These are phyloP conservation scores for Myrmecobius fasciatus DNA, from an alignment of 2,113 vertebrate species.

Conservation along the genomic window DNA sequence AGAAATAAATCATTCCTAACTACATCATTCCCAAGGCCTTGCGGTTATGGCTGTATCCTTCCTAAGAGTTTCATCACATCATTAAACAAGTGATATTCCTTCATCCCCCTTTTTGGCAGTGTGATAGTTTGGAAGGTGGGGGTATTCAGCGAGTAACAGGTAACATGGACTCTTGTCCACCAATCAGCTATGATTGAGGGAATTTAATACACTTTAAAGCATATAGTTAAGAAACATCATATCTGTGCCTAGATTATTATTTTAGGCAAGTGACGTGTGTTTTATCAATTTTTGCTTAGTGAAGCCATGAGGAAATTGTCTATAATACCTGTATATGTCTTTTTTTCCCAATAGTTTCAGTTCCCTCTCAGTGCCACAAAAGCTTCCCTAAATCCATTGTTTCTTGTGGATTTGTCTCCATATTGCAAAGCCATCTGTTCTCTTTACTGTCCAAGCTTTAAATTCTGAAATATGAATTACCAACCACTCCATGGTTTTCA, in stretches of 20 bases:
- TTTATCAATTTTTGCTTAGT: not conserved
- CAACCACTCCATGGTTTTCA: slow-evolving; percentile 54
- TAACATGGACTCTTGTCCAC: not conserved
- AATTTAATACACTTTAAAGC: not conserved
- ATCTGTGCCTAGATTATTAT: not conserved
- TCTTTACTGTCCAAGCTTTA: slow-evolving; percentile 68
- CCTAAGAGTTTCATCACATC: not conserved
- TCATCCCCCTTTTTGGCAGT: not conserved
- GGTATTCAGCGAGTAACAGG: slow-evolving; percentile 4
- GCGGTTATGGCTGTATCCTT: no score
- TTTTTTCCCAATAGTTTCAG: not conserved
- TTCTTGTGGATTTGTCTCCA: slow-evolving; percentile 68
- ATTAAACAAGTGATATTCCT: not conserved
- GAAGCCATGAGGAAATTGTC: not conserved
- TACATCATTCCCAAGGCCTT: no score
- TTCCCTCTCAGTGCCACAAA: not conserved
- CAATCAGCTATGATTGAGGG: not conserved
- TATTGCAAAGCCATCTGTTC: slow-evolving; percentile 79
- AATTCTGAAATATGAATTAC: slow-evolving; percentile 67
- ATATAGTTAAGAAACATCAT: rapidly evolving
- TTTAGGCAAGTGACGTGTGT: not conserved
- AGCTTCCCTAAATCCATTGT: slow-evolving; percentile 17
- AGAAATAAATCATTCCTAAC: no score
- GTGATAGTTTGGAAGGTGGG: not conserved
- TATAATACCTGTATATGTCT: not conserved